Conservation (phyloP, 2,888 invertebrate genomes). For the Belgica antarctica region DNA sequence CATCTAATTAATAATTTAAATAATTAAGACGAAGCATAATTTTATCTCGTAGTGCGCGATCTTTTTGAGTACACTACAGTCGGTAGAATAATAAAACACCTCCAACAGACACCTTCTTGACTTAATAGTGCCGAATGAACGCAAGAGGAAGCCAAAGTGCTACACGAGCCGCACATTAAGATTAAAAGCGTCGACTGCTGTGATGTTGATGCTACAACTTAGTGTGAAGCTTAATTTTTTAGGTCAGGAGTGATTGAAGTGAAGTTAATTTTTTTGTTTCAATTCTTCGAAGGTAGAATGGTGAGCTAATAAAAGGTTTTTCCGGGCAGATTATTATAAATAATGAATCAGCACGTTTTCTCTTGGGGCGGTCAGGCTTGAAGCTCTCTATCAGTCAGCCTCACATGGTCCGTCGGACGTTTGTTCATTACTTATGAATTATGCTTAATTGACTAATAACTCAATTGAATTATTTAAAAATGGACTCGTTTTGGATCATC, state of each 20-base stretch:
- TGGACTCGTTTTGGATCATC: not conserved
- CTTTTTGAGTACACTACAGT: not conserved
- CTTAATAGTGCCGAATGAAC: too few species aligned
- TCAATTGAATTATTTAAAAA: conserved; percentile 16
- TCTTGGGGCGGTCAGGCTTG: not conserved
- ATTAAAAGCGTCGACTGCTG: too few species aligned
- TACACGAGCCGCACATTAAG: not conserved
- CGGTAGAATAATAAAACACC: not conserved
- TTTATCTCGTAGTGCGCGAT: not conserved
- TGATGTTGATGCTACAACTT: too few species aligned
- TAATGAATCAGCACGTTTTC: conserved; percentile 1
- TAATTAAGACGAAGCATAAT: conserved; percentile 1
- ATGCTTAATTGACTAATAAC: conserved; percentile 21
- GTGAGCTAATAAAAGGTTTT: conserved; percentile 17
- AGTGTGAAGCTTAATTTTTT: not conserved
- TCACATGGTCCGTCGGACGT: not conserved
- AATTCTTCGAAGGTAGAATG: not conserved
- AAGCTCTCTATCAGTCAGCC: not conserved
- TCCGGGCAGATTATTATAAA: not conserved
- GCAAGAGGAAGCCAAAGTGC: not conserved
- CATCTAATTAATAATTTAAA: not conserved
- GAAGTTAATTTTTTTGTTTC: not conserved
- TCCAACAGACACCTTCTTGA: too few species aligned
- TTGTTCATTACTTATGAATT: not conserved
- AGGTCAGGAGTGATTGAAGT: conserved; percentile 1